Percentiles rank a stretch among this genome's conserved stretches.
Conservation (phyloP, 2,888 invertebrate genomes). For the Cryptocheilus praepositus region DNA sequence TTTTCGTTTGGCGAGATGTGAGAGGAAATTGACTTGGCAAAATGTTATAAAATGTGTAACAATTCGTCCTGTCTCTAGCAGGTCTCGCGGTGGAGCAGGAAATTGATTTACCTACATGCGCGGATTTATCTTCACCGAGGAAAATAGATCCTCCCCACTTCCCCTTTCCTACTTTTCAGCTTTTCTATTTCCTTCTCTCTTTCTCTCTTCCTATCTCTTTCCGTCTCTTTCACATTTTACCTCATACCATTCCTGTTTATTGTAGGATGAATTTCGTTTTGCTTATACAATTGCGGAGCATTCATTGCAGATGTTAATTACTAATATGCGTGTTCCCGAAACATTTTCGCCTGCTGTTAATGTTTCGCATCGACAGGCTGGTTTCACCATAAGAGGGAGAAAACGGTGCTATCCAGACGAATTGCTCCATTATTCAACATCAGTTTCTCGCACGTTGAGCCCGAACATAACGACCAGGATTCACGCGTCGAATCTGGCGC, state of each 20-base stretch:
- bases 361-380: slow-evolving; percentile 12
- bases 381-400: not conserved
- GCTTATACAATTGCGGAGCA: no score
- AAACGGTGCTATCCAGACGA: slow-evolving; percentile 17
- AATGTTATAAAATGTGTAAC: slow-evolving; percentile 50
- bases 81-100: slow-evolving; percentile 48
- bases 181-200: slow-evolving; percentile 27
- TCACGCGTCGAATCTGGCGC: slow-evolving; percentile 10
- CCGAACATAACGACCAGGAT: slow-evolving; percentile 24
- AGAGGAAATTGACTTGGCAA: slow-evolving; percentile 55
- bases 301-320: no score
- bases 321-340: not conserved
- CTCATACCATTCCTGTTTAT: slow-evolving; percentile 4
- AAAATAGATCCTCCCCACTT: slow-evolving; percentile 47
- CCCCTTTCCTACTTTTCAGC: slow-evolving; percentile 8
- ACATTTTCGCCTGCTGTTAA: slow-evolving; percentile 14
- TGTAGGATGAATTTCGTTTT: not conserved
- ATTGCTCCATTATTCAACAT: slow-evolving; percentile 35
- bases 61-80: slow-evolving; percentile 48
- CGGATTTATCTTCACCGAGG: slow-evolving; percentile 49
- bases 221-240: slow-evolving; percentile 2
- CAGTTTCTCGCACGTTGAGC: slow-evolving; percentile 22
- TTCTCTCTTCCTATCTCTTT: slow-evolving; percentile 10
- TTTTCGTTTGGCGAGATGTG: slow-evolving; percentile 1
- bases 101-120: slow-evolving; percentile 55